Evolutionary conservation across 2,797 vertebrate species (phyloP).

Genomic region (Myripristis murdjan): DNA sequence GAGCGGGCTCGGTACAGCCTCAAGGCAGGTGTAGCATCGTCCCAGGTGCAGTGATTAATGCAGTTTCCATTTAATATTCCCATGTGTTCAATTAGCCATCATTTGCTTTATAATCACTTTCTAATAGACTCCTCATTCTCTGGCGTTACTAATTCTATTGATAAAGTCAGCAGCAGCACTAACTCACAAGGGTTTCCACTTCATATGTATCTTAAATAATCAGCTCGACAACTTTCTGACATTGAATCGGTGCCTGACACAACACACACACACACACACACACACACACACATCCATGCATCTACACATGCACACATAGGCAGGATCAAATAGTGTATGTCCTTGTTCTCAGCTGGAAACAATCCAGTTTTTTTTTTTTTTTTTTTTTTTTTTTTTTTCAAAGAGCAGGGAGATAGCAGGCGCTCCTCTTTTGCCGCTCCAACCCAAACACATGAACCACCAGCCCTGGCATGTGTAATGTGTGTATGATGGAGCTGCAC

Average conservation of each 20-base stretch:
- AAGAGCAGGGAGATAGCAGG: not conserved
- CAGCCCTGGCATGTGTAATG: conserved; percentile 26
- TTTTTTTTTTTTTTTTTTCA: conserved; percentile 8
- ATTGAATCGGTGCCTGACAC: not conserved
- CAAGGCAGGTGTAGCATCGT: conserved; percentile 32
- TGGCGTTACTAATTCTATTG: conserved; percentile 24
- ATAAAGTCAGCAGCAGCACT: conserved; percentile 20
- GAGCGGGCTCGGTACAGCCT: not conserved
- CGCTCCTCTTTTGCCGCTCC: not conserved
- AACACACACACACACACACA: conserved; percentile 5
- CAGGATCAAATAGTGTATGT: conserved; percentile 14
- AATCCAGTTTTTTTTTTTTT: conserved; percentile 4
- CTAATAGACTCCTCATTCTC: conserved; percentile 21
- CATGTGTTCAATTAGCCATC: conserved; percentile 34
- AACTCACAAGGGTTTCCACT: conserved; percentile 8
- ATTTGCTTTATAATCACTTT: conserved; percentile 25
- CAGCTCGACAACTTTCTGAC: not conserved
- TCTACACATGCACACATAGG: not conserved
- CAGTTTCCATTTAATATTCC: conserved; percentile 14
- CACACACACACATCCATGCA: not conserved
- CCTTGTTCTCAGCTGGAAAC: conserved; percentile 25
- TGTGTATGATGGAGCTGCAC: conserved; percentile 13
- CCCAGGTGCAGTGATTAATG: conserved; percentile 39
- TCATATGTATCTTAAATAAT: not conserved
- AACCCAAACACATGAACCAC: not conserved